Percentiles rank a stretch among this genome's conserved stretches.
Evolutionary conservation across 2,113 vertebrate genomes (phyloP).

Genomic region (Cochlearius cochlearius): DNA sequence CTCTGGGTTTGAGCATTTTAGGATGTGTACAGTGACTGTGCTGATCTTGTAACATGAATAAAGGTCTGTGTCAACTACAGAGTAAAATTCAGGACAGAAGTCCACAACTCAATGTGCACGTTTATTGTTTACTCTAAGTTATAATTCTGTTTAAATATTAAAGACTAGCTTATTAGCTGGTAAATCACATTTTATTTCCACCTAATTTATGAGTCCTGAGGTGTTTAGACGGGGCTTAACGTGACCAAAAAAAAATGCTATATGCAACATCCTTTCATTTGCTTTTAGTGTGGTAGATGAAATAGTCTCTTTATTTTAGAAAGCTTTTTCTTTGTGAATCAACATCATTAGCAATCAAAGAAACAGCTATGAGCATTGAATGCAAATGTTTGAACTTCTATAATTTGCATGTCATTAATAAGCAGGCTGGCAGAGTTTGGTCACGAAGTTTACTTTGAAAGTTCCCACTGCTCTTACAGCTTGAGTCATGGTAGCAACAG

Average conservation of each 20-base stretch:
- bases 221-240: constrained; percentile 14
- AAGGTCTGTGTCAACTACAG: not conserved
- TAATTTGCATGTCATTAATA: constrained; percentile 32
- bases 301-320: constrained; percentile 26
- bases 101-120: not conserved
- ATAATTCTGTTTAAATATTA: constrained; percentile 20
- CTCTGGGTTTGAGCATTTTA: not conserved
- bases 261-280: not conserved
- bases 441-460: constrained; percentile 5
- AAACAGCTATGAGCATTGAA: constrained; percentile 2
- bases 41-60: not conserved
- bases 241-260: not conserved
- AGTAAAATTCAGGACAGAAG: not conserved
- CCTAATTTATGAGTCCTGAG: not conserved
- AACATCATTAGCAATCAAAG: constrained; percentile 57
- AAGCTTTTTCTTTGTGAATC: constrained; percentile 10
- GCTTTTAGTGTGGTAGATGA: constrained; percentile 26
- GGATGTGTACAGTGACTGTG: not conserved
- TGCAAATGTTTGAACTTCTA: constrained; percentile 48
- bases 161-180: not conserved
- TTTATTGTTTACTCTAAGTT: not conserved
- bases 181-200: not conserved
- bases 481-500: not conserved
- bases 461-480: not conserved
- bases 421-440: not conserved